Evolutionary conservation across 1,140 invertebrate species (phyloP).

Genomic region (Calliphora vicina): DNA sequence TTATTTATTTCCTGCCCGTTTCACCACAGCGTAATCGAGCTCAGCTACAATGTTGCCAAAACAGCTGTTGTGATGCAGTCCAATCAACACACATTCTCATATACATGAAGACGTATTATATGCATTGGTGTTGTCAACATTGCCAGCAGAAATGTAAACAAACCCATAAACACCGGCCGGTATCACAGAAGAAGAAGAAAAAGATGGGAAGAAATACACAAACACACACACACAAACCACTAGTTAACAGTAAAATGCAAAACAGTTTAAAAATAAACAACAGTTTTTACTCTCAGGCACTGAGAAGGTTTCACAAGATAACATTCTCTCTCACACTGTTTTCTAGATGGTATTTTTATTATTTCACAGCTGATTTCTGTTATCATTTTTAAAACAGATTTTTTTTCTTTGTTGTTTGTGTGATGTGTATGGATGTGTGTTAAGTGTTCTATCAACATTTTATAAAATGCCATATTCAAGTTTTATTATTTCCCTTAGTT

Average conservation of each 20-base stretch:
- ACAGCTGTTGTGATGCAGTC: slow-evolving; percentile 44
- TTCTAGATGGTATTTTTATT: neutral
- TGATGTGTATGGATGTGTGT: neutral
- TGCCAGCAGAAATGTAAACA: slow-evolving; percentile 15
- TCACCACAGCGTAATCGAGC: neutral
- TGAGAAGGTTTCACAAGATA: neutral
- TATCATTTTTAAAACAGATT: slow-evolving; percentile 37
- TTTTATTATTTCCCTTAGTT: neutral
- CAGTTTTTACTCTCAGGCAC: neutral
- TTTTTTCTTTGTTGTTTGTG: neutral
- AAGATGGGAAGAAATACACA: neutral
- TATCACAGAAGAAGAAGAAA: neutral
- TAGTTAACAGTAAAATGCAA: neutral
- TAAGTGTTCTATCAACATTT: neutral
- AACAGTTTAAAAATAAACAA: neutral
- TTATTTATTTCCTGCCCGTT: neutral
- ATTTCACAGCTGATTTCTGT: slow-evolving; percentile 51
- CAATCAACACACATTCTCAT: neutral
- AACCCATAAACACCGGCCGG: slow-evolving; percentile 31
- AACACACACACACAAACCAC: neutral
- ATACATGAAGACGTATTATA: neutral
- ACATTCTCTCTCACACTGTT: neutral
- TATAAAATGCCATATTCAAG: slow-evolving; percentile 6
- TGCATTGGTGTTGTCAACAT: slow-evolving; percentile 33
- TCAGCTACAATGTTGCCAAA: slow-evolving; percentile 32